A percentile compares a stretch with the other conserved stretches of the same genome.
These are phyloP conservation scores for Amazona vittata DNA, from an alignment of 2,113 vertebrate species.

Conservation along the genomic window DNA sequence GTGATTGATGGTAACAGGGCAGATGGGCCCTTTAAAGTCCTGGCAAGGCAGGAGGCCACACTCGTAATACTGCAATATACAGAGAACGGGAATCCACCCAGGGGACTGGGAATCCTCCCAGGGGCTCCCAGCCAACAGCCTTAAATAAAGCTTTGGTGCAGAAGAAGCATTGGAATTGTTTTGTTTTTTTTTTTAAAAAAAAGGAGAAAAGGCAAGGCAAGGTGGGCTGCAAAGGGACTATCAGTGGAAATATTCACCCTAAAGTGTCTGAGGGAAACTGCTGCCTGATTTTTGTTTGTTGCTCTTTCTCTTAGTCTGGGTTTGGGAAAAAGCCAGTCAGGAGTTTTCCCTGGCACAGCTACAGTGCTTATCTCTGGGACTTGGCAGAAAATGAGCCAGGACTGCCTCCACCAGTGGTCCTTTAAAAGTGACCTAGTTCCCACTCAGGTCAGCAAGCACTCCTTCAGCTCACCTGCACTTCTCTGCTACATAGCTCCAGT, in stretches of 20 bases:
- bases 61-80: not conserved
- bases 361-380: not conserved
- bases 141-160: slow-evolving; percentile 40
- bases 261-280: not conserved
- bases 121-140: not conserved
- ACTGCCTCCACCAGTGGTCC: not conserved
- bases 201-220: not conserved
- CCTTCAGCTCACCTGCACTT: not conserved
- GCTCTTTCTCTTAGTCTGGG: not conserved
- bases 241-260: not conserved
- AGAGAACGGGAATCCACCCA: not conserved
- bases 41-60: slow-evolving; percentile 9
- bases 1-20: not conserved
- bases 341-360: not conserved
- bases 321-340: not conserved
- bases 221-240: not conserved
- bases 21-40: slow-evolving; percentile 27
- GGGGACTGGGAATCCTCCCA: slow-evolving; percentile 27
- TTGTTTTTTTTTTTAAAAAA: not conserved
- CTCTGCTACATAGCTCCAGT: not conserved
- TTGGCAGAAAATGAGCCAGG: not conserved
- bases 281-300: not conserved
- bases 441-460: not conserved
- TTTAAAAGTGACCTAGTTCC: not conserved
- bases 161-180: not conserved